A percentile compares a stretch with the other conserved stretches of the same genome.
These are phyloP conservation scores for Chrysolina americana DNA, from an alignment of 2,888 invertebrate genomes.

Conservation along the genomic window DNA sequence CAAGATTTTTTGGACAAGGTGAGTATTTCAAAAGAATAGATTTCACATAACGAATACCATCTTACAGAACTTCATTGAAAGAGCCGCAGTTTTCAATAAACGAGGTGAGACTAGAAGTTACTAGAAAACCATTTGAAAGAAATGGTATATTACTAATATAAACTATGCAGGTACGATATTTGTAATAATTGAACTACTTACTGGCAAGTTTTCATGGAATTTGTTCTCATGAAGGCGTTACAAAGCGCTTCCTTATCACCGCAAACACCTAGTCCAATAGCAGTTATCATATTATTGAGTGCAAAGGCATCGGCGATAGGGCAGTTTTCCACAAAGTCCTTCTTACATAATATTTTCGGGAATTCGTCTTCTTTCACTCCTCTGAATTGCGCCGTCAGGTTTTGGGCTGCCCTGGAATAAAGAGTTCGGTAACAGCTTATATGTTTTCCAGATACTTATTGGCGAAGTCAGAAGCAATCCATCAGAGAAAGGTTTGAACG, in stretches of 20 bases:
- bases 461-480: no score
- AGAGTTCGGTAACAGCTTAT: not conserved
- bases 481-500: no score
- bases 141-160: not conserved
- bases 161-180: not conserved
- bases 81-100: no score
- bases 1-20: no score
- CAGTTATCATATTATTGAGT: constrained; percentile 62
- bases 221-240: constrained; percentile 62
- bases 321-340: constrained; percentile 46
- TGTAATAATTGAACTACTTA: constrained; percentile 50
- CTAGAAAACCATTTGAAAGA: no score
- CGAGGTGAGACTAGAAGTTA: no score
- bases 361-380: constrained; percentile 51
- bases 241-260: constrained; percentile 61
- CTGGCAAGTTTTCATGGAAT: constrained; percentile 61
- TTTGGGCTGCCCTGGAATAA: constrained; percentile 36
- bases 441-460: no score
- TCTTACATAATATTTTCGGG: constrained; percentile 47
- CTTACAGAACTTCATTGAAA: no score
- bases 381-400: constrained; percentile 53
- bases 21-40: no score
- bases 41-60: no score
- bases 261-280: constrained; percentile 63
- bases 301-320: constrained; percentile 59